A percentile compares a stretch with the other conserved stretches of the same genome.
Conservation (phyloP, 2,113 vertebrate genomes). For the Dipodomys merriami region DNA sequence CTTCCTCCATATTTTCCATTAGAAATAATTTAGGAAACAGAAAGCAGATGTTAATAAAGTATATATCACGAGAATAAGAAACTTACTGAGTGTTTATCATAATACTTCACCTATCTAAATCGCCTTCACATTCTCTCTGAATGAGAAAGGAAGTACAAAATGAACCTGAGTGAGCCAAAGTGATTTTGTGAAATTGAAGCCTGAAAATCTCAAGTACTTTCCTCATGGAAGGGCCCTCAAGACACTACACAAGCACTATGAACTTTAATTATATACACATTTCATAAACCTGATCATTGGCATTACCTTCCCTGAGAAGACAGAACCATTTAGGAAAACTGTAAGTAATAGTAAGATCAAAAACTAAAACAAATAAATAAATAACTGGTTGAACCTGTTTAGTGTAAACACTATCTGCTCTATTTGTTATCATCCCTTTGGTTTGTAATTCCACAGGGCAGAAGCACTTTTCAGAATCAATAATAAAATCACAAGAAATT, state of each 20-base stretch:
- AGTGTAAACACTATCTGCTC: not conserved
- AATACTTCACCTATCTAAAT: not conserved
- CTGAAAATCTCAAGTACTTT: slow-evolving; percentile 5
- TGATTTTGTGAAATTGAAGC: not conserved
- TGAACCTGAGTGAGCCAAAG: not conserved
- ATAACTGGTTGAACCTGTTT: not conserved
- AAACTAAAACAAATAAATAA: not conserved
- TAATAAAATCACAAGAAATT: not conserved
- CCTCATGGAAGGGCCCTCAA: not conserved
- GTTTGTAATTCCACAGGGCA: not conserved
- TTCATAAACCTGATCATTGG: not conserved
- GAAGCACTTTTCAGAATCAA: not conserved
- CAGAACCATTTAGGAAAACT: not conserved
- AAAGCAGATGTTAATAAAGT: not conserved
- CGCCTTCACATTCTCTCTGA: not conserved
- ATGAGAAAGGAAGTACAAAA: not conserved
- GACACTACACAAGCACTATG: not conserved
- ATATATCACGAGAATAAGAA: not conserved
- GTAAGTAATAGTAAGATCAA: not conserved
- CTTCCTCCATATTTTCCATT: not conserved
- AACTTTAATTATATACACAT: slow-evolving; percentile 49
- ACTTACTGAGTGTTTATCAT: not conserved
- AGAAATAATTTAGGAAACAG: not conserved
- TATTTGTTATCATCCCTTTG: not conserved
- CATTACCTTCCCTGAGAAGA: not conserved